Evolutionary conservation across 2,113 vertebrate species (phyloP).

Genomic region (Hippoglossus stenolepis): DNA sequence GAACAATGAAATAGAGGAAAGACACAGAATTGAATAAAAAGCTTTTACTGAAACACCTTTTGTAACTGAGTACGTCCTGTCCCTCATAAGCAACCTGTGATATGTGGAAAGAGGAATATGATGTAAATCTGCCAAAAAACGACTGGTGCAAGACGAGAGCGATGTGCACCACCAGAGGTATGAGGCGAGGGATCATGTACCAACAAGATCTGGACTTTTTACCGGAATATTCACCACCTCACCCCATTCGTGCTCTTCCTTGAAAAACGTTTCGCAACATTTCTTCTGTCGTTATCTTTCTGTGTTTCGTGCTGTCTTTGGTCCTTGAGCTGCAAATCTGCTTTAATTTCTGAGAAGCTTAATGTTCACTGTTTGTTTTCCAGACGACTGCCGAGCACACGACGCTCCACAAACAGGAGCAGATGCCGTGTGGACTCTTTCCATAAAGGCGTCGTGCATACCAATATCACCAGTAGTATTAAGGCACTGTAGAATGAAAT

Average conservation of each 20-base stretch:
- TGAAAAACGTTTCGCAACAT: not conserved
- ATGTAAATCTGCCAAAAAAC: not conserved
- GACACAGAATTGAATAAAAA: not conserved
- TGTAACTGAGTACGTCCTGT: slow-evolving; percentile 5
- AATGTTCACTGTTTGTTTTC: not conserved
- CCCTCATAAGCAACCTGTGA: not conserved
- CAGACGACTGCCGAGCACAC: no score
- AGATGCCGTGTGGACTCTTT: no score
- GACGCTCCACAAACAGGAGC: no score
- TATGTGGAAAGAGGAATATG: slow-evolving; percentile 25
- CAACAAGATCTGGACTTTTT: slow-evolving; percentile 35
- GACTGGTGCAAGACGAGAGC: not conserved
- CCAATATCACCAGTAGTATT: no score
- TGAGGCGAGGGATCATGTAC: slow-evolving; percentile 32
- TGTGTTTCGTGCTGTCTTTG: no score
- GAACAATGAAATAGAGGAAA: no score
- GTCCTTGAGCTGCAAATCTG: no score
- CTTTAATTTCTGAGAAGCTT: no score
- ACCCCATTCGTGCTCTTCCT: not conserved
- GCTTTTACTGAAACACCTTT: not conserved
- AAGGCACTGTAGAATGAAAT: no score
- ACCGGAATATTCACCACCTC: slow-evolving; percentile 19
- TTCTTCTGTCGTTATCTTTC: not conserved
- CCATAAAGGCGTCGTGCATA: no score
- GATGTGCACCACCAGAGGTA: fast-evolving